Evolutionary conservation across 2,797 vertebrate species (phyloP).

Genomic region (Eurystomus glaucurus): DNA sequence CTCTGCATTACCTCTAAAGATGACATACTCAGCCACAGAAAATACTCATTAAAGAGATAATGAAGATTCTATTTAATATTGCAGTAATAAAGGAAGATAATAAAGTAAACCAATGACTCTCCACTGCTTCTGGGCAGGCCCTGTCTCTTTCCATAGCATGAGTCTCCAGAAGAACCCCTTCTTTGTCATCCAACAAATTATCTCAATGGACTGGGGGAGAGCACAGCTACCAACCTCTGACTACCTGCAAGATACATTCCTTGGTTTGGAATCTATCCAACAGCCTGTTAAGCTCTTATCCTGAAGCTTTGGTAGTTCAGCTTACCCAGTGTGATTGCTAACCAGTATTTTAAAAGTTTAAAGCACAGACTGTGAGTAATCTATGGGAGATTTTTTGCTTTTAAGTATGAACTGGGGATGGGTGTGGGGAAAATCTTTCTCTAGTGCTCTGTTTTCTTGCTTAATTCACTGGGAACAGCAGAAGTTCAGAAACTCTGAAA

Average conservation of each 20-base stretch:
- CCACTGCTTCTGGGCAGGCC: background rate
- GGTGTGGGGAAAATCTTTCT: background rate
- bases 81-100: background rate
- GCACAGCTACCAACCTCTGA: background rate
- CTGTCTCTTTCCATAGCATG: background rate
- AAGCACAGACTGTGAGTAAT: background rate
- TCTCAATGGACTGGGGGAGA: rapidly evolving
- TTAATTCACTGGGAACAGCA: background rate
- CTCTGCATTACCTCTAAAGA: background rate
- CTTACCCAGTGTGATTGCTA: background rate
- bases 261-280: background rate
- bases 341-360: background rate
- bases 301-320: background rate
- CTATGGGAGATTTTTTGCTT: background rate
- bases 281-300: background rate
- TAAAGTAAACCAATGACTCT: background rate
- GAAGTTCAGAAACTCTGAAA: background rate
- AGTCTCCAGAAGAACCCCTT: background rate
- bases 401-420: background rate
- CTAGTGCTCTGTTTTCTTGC: background rate
- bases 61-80: background rate
- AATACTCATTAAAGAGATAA: background rate
- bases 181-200: background rate
- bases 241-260: background rate
- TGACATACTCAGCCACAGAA: background rate